Conservation (phyloP, 2,113 vertebrate genomes). For the Trachemys scripta region DNA sequence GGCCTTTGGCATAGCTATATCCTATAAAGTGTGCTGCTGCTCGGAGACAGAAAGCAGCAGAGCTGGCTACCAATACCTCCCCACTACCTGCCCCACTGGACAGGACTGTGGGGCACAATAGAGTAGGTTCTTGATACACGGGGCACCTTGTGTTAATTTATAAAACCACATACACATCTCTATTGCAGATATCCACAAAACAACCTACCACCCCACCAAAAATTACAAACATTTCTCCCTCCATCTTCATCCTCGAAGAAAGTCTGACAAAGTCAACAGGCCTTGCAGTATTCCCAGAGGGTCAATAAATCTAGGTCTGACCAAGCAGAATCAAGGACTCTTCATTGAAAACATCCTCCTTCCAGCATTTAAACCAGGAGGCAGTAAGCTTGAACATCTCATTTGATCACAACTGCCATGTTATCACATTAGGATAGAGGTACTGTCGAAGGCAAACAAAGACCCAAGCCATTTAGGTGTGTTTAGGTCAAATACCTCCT, state of each 20-base stretch:
- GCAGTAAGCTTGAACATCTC: not conserved
- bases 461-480: not conserved
- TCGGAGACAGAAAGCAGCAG: not conserved
- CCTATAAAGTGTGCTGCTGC: not conserved
- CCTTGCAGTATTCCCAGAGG: not conserved
- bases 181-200: not conserved
- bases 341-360: not conserved
- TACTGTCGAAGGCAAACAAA: not conserved
- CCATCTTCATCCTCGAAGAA: fast-evolving
- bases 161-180: not conserved
- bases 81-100: too few species aligned
- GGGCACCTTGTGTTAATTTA: not conserved
- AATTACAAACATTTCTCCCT: not conserved
- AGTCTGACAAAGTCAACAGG: not conserved
- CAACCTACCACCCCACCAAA: not conserved
- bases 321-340: not conserved
- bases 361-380: not conserved
- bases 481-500: not conserved
- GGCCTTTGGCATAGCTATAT: not conserved
- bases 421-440: not conserved
- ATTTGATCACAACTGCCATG: not conserved
- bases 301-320: not conserved
- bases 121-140: not conserved
- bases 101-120: not conserved
- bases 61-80: not conserved